Percentiles rank a stretch among this genome's conserved stretches.
Conservation (phyloP, 2,888 invertebrate genomes). For the Cephalotes varians region DNA sequence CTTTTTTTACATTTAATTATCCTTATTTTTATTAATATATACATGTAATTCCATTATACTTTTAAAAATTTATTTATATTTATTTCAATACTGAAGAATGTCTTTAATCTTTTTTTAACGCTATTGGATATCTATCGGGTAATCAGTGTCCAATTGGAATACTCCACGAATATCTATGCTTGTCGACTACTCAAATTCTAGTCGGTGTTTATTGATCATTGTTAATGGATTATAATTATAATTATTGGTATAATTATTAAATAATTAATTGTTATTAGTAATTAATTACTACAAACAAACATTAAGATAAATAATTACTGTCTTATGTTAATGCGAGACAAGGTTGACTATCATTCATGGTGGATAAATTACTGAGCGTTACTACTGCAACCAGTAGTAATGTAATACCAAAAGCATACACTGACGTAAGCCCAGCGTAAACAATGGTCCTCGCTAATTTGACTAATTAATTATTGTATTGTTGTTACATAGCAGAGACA, state of each 20-base stretch:
- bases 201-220: not conserved
- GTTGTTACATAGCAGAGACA: not conserved
- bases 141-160: not conserved
- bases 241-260: not conserved
- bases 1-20: not conserved
- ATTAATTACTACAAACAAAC: not conserved
- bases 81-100: not conserved
- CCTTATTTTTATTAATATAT: not conserved
- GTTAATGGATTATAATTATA: not conserved
- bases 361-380: conserved; percentile 18
- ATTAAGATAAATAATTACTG: conserved; percentile 18
- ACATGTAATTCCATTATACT: not conserved
- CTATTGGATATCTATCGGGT: not conserved
- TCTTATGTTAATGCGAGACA: not conserved
- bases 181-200: not conserved
- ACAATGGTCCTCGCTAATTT: conserved; percentile 15
- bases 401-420: not conserved
- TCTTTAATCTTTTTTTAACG: not conserved
- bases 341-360: conserved; percentile 4
- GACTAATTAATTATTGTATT: conserved; percentile 24
- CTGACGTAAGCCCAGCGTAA: conserved; percentile 1
- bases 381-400: conserved; percentile 21
- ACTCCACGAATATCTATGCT: not conserved
- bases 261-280: not conserved
- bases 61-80: not conserved